Evolutionary conservation across 1,140 invertebrate genomes (phyloP).

Genomic region (Telenomus remus): DNA sequence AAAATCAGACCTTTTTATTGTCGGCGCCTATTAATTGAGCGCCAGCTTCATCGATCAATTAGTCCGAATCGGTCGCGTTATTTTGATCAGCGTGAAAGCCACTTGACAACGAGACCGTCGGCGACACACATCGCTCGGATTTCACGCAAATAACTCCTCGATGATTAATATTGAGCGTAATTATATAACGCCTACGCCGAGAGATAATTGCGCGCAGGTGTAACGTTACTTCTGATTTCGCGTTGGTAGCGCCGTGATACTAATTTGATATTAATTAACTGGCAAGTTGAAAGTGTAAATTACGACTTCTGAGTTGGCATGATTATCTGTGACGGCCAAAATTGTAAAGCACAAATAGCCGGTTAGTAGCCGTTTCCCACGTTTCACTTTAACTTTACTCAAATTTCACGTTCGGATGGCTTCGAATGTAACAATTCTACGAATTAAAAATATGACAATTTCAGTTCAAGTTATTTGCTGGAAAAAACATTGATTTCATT

Average conservation of each 20-base stretch:
- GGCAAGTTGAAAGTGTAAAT: conserved; percentile 42
- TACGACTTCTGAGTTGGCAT: conserved; percentile 29
- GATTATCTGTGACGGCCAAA: conserved; percentile 29
- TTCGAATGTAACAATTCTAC: background rate
- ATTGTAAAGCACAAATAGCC: conserved; percentile 10
- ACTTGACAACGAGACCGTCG: conserved; percentile 15
- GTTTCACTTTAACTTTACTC: background rate
- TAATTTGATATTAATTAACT: conserved; percentile 68
- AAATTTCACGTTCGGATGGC: too few relatives aligned
- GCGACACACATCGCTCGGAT: conserved; percentile 6
- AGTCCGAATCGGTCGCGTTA: conserved; percentile 14
- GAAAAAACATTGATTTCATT: too few relatives aligned
- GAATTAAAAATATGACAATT: too few relatives aligned
- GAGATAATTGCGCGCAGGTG: conserved; percentile 34
- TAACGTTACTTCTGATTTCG: conserved; percentile 30
- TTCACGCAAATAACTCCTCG: conserved; percentile 21
- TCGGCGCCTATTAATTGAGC: conserved; percentile 7
- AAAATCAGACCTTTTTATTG: conserved; percentile 15
- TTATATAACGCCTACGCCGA: conserved; percentile 12
- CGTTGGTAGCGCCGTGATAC: conserved; percentile 58
- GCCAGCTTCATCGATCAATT: conserved; percentile 5
- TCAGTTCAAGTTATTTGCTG: too few relatives aligned
- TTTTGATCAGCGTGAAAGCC: conserved; percentile 14
- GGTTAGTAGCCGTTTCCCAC: background rate
- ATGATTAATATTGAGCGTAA: conserved; percentile 61